Evolutionary conservation across 2,797 vertebrate genomes (phyloP).

Genomic region (Galago senegalensis): DNA sequence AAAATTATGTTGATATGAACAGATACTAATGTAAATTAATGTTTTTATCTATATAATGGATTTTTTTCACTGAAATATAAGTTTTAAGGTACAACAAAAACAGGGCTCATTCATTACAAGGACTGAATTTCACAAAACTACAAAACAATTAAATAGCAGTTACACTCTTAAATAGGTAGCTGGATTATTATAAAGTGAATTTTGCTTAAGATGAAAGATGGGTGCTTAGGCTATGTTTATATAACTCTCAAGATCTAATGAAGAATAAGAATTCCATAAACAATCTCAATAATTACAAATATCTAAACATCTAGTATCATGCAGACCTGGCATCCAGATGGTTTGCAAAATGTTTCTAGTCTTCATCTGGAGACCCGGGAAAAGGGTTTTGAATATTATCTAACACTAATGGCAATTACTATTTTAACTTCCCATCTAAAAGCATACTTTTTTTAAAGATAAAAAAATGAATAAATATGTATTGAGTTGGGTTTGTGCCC

Average conservation of each 20-base stretch:
- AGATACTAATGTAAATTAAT: not conserved
- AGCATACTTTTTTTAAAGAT: conserved; percentile 28
- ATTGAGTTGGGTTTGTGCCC: not conserved
- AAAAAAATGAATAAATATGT: not conserved
- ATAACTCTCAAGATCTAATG: not conserved
- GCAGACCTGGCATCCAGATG: not conserved
- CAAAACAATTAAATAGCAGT: not conserved
- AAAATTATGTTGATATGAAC: not conserved
- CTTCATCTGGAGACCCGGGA: conserved; percentile 39
- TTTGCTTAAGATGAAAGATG: not conserved
- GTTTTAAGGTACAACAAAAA: not conserved
- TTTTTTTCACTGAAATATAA: conserved; percentile 6
- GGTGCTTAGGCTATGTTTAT: not conserved
- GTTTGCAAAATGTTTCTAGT: not conserved
- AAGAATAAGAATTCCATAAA: not conserved
- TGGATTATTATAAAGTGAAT: not conserved
- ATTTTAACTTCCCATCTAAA: not conserved
- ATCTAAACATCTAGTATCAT: not conserved
- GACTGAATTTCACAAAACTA: conserved; percentile 45
- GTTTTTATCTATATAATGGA: not conserved
- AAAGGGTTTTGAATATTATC: not conserved
- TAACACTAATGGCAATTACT: conserved; percentile 33
- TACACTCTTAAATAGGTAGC: not conserved
- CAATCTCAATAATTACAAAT: not conserved
- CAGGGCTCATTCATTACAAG: not conserved